phyloP scores from a whole-genome alignment of 2,888 invertebrate species.

The Bombylius discolor region DNA sequence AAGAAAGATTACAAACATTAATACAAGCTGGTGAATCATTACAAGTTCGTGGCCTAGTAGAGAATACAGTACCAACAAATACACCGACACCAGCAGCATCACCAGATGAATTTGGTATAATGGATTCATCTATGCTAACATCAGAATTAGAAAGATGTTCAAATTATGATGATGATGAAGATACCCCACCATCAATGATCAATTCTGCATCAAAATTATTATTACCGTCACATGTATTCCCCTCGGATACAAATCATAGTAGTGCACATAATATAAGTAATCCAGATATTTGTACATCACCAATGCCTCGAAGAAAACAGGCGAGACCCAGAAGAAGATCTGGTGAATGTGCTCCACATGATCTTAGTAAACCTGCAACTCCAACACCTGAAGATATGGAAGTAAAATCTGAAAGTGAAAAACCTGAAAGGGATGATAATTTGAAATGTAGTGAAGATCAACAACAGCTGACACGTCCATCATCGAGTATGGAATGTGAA shows the following conservation, averaged over 20 bases:
- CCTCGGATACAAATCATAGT: conserved; percentile 16
- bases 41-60: conserved; percentile 67
- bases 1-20: conserved; percentile 68
- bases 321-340: conserved; percentile 73
- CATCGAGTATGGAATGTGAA: not conserved
- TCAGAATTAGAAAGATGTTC: conserved; percentile 30
- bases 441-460: conserved; percentile 27
- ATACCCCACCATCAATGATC: conserved; percentile 35
- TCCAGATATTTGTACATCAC: conserved; percentile 52
- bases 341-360: conserved; percentile 56
- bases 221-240: conserved; percentile 32
- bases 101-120: conserved; percentile 30
- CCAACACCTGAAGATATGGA: conserved; percentile 25
- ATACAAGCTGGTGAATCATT: conserved; percentile 80
- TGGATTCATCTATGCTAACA: conserved; percentile 28
- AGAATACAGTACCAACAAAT: conserved; percentile 43
- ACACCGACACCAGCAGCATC: conserved; percentile 35
- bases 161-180: conserved; percentile 38
- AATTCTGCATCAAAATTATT: conserved; percentile 28
- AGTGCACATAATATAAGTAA: conserved; percentile 21
- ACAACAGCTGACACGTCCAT: not conserved
- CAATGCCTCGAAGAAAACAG: conserved; percentile 74
- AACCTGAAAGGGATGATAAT: conserved; percentile 38
- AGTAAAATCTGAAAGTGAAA: conserved; percentile 31
- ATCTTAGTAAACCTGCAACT: conserved; percentile 38